These are phyloP conservation scores for Platalea minor DNA, from an alignment of 2,797 vertebrate species.

Conservation along the genomic window DNA sequence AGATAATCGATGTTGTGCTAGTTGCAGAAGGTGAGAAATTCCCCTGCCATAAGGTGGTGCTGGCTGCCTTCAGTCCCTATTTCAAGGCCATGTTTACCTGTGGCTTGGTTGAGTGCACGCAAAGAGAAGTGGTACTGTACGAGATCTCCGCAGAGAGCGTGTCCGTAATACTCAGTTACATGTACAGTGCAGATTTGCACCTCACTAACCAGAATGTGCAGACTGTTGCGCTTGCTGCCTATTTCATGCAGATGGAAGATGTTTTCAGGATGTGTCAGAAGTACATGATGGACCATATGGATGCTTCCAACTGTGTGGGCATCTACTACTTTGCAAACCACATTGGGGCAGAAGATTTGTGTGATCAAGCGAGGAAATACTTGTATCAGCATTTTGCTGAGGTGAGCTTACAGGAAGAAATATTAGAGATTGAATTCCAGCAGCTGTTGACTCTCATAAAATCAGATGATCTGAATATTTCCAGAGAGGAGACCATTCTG, in stretches of 20 bases:
- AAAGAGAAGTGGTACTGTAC: conserved; percentile 83
- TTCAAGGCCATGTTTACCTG: conserved; percentile 98
- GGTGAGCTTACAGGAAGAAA: conserved; percentile 90
- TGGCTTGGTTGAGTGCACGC: conserved; percentile 87
- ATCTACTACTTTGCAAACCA: conserved; percentile 93
- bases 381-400: conserved; percentile 91
- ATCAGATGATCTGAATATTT: conserved; percentile 94
- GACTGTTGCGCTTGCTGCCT: conserved; percentile 88
- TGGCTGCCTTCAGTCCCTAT: conserved; percentile 96
- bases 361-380: conserved; percentile 85
- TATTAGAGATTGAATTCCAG: conserved; percentile 88
- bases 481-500: conserved; percentile 91
- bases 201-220: conserved; percentile 88
- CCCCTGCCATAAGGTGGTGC: conserved; percentile 90
- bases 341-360: conserved; percentile 91
- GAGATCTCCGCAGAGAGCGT: conserved; percentile 89
- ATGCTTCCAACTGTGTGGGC: conserved; percentile 93
- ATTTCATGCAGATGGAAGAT: conserved; percentile 95
- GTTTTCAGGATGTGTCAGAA: conserved; percentile 85
- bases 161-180: conserved; percentile 85
- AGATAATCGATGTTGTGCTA: conserved; percentile 91
- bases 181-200: conserved; percentile 87
- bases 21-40: conserved; percentile 90
- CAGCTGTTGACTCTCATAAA: conserved; percentile 86
- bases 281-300: conserved; percentile 96